Evolutionary conservation across 2,113 vertebrate genomes (phyloP), one percentile per base, ranked within the genome.

Genomic region (Hippocampus mohnikei): DNA sequence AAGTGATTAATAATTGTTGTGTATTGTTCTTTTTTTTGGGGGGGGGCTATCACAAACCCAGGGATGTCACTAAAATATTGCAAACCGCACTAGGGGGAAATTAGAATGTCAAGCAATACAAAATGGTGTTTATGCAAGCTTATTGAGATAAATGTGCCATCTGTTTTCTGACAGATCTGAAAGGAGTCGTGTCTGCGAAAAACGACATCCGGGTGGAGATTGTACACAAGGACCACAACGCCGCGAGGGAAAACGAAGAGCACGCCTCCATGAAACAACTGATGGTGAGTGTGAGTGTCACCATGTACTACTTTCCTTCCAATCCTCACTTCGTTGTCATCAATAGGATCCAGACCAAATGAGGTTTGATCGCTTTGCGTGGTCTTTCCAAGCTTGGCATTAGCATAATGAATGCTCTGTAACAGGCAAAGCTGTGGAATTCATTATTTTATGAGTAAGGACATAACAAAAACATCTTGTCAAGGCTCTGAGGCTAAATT

Each of bases 141-240:
- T 73, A 76, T 73, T 87, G 75, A 85, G 75, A 77, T 70, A 64
- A 66, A 50, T 42, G 48, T 67, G 67, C 70, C 37, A 11, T 77
- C 66, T 86, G 37, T 74, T 78, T 37, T 76, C 77, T 88, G 55
- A 69, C 88, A 99, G 97, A 98, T 92, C 93, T 96, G 55, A 99
- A 99, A 89, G 97, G 97, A 1, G 97, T 96, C 1, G 96, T 97
- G 41, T 98, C 96, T 0, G 96, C 95, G 76, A 99, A 97, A 91
- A 99, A 99, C 3, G 97, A 99, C n/a, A 99, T 99, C 85, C 95
- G 97, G 0, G 97, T 99, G 69, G 96, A 98, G 89, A 99, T 98
- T 9, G 96, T 99, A 0, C 97, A 99, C 92, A 99, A 98, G 85
- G 97, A 98, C 81, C 96, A 96, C 1, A 91, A 95, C 12, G 91